Percentiles rank a stretch among this genome's conserved stretches.
phyloP scores from a whole-genome alignment of 2,797 vertebrate genomes.

The Pogoniulus pusillus region DNA sequence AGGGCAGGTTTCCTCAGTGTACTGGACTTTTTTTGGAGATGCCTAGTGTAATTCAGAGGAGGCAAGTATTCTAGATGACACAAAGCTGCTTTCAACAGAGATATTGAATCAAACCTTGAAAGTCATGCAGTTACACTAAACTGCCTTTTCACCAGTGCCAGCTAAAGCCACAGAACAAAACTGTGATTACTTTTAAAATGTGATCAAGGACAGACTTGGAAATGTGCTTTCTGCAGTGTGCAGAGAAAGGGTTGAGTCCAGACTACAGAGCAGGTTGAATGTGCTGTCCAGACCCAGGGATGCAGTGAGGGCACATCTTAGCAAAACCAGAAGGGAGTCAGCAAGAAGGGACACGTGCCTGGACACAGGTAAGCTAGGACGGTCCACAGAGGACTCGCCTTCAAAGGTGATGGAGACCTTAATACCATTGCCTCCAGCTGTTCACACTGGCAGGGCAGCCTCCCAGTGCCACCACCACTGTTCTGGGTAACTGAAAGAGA shows the following conservation, averaged over 20 bases:
- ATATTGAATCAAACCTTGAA: background rate
- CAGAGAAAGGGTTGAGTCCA: background rate
- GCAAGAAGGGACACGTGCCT: background rate
- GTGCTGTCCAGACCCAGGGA: background rate
- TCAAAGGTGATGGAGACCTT: background rate
- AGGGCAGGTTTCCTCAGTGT: background rate
- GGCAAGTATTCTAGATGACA: accelerated
- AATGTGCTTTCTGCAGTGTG: accelerated
- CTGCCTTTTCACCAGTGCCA: background rate
- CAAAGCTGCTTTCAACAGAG: background rate
- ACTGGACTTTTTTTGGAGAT: background rate
- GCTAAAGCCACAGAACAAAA: background rate
- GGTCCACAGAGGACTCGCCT: background rate
- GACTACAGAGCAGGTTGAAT: background rate
- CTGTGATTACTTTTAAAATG: background rate
- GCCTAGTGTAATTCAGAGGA: background rate
- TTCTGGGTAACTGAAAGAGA: background rate
- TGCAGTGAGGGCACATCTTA: background rate
- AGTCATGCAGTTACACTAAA: accelerated
- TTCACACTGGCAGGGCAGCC: accelerated
- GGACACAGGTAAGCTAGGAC: background rate
- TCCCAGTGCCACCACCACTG: background rate
- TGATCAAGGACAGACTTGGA: background rate
- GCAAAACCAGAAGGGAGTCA: background rate
- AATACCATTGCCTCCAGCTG: accelerated